Evolutionary conservation across 2,888 invertebrate genomes (phyloP), one percentile per base, ranked within the genome.

Genomic region (Ophion ellenae): DNA sequence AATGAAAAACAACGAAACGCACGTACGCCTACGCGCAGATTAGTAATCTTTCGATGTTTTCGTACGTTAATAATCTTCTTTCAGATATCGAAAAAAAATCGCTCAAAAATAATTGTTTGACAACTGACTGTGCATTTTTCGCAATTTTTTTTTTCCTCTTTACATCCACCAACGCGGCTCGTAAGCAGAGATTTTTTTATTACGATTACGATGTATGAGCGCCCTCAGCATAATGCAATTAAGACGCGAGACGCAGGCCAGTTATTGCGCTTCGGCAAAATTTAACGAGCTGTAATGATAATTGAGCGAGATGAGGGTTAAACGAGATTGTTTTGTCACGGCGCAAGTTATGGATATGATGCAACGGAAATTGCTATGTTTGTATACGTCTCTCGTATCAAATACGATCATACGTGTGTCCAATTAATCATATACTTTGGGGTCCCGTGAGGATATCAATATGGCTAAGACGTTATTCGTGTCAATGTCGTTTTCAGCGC

Each of bases 401-500:
- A 76, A 79, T 76, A 67, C 20, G n/a, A 59, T 47, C 28, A 45
- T 28, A 82, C 64, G 6, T 76, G 74, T 67, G 61, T 67, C 53
- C 66, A 76, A 82, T 82, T 82, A 66, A 80, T 77, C 53, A 17
- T 32, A 61, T 59, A 83, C 80, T 86, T 83, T 86, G 17, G 71
- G 83, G 69, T 81, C 83, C 81, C 83, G 69, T 17, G 83, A 74
- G 80, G 7, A 40, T 85, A 85, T 45, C 66, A 36, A 77, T 67
- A 83, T 74, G 83, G 73, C 73, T 57, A 76, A 66, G 74, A 71
- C 61, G 67, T 45, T 86, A 86, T 83, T 70, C 73, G 53, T 86
- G 86, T 86, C 86, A 86, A 86, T 83, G 80, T 63, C 86, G 86
- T 64, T 11, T 57, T 47, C 24, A 47, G 14, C 4, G 28, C 1